Evolutionary conservation across 2,888 invertebrate species (phyloP).

Genomic region (Achlya flavicornis): DNA sequence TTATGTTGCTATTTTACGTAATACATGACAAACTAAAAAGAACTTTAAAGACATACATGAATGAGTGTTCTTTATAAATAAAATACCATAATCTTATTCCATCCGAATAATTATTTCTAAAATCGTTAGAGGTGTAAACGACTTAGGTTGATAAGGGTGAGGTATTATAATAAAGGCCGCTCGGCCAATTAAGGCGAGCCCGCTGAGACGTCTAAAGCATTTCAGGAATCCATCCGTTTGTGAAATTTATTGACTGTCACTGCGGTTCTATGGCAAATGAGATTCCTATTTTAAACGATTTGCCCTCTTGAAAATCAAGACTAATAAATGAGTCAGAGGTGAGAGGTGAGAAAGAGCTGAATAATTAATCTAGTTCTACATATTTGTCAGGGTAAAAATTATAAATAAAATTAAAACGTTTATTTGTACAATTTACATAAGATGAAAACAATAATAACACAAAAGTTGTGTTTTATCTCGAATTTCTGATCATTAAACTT

Average conservation of each 20-base stretch:
- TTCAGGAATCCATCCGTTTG: constrained; percentile 26
- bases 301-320: neutral
- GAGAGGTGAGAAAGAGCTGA: neutral
- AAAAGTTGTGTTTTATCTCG: no score
- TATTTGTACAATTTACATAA: no score
- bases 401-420: no score
- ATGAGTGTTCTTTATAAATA: neutral
- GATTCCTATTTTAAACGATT: constrained; percentile 15
- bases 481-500: no score
- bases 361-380: no score
- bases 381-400: no score
- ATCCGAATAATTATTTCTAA: neutral
- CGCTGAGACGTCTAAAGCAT: constrained; percentile 14
- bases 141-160: constrained; percentile 23
- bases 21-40: no score
- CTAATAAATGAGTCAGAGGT: neutral
- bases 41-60: no score
- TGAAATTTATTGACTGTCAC: constrained; percentile 27
- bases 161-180: constrained; percentile 21
- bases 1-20: no score
- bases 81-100: neutral
- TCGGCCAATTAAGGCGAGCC: constrained; percentile 21
- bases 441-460: no score
- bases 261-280: constrained; percentile 22
- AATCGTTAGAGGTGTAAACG: constrained; percentile 15